phyloP scores from a whole-genome alignment of 2,888 invertebrate species.

The Acronicta psi region DNA sequence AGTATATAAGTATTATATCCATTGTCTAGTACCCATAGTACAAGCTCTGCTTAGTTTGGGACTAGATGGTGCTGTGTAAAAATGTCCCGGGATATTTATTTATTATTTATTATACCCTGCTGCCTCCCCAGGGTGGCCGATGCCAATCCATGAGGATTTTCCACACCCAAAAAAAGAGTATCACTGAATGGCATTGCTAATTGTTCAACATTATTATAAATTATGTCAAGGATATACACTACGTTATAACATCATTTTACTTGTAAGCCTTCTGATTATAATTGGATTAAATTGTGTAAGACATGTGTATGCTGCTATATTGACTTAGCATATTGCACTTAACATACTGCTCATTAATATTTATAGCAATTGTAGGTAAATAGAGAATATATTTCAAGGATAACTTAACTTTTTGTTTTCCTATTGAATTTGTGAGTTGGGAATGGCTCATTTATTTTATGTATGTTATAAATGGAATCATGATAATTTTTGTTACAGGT shows the following conservation, averaged over 20 bases:
- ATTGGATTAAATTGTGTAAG: constrained; percentile 30
- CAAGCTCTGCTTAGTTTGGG: no score
- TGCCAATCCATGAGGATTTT: no score
- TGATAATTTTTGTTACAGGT: constrained; percentile 86
- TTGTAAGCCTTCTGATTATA: constrained; percentile 10
- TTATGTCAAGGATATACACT: constrained; percentile 10
- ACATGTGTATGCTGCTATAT: not conserved
- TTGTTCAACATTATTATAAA: not conserved
- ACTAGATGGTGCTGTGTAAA: no score
- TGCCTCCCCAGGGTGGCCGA: no score
- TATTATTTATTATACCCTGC: no score
- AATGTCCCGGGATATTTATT: no score
- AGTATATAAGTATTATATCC: no score
- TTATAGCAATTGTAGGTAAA: constrained; percentile 15
- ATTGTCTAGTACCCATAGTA: no score
- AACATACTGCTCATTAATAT: constrained; percentile 16
- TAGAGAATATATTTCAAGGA: constrained; percentile 5
- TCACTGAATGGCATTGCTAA: not conserved
- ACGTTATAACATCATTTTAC: not conserved
- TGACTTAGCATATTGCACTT: constrained; percentile 18
- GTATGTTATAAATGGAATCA: not conserved
- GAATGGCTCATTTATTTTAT: not conserved
- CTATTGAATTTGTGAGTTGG: not conserved
- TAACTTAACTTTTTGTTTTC: not conserved
- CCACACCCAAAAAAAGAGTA: no score